Base-by-base conservation (phyloP, 2,797 vertebrate genomes). In the Iguana delicatissima region DNA sequence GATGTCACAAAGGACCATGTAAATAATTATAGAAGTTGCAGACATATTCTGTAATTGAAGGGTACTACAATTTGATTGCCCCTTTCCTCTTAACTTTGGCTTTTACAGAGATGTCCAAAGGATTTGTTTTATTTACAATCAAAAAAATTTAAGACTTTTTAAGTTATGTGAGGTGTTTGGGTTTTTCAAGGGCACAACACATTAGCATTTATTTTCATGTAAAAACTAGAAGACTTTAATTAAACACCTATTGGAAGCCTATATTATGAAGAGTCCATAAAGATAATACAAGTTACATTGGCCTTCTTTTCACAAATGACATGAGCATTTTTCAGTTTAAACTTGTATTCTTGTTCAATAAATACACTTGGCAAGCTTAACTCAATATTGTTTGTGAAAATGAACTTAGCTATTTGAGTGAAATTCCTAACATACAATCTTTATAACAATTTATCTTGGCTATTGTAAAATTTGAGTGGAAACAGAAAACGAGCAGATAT, bases 1-100 rank as follows among this genome's bases (percentile, higher is more conserved):
- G 97, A 97, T 97, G 96, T 96, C 94, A 95, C 96, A 93, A 91
- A 1, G 26, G 93, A 96, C 94, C 79, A 95, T 88, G 92, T 83
- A 87, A 92, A 96, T 95, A 90, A 86, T 91, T 93, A 93, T 88
- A 94, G 96, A 95, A 97, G 95, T 96, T 85, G 86, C 90, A 87
- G 93, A 93, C 94, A 93, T 94, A 96, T 93, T 94, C 95, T 95
- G 92, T 87, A 95, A 94, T 89, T 96, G 87, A 64, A 95, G 93
- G 92, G 95, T 91, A 93, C 90, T 96, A 50, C 50, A 89, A 46
- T 82, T 86, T 69, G 59, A 89, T 82, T 89, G 22, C 69, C 35
- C 24, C 55, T 64, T 5, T 0, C 3, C 0, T 1, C 38, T 64
- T 3, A 52, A 0, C 1, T 13, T 80, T 80, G 89, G 59, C 90